Evolutionary conservation across 2,888 invertebrate genomes (phyloP), one percentile per base, ranked within the genome.

Genomic region (Agrochola lychnidis): DNA sequence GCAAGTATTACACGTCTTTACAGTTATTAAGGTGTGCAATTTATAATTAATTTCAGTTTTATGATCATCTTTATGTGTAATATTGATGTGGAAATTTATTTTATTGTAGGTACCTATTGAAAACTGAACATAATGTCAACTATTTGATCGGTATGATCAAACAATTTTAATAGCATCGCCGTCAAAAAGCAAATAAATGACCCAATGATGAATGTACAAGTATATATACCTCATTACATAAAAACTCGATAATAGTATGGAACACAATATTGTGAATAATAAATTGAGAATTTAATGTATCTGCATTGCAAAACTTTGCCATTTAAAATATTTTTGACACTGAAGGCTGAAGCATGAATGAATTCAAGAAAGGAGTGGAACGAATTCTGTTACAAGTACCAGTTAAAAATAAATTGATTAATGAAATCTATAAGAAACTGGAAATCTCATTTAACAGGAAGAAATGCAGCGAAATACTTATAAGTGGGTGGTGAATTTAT

Each of bases 111-210:
- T 25, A 30, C 2, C 1, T 30, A 14, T 76, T 76, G 53, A 53
- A 62, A 3, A 62, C 53, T 53, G 42, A 57, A 48, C 14, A 83
- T 70, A 59, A 79, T 70, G 57, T 40, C 16, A 57, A 68, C 57
- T 14, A 68, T 76, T 73, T 61, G 57, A 79, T 59, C 75, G 81
- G 78, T 63, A 66, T 57, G 51, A 79, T 71, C 75, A 75, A 73
- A 75, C 61, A 70, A 75, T 64, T 78, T 78, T 70, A 81, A 68
- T 83, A 72, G 56, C 79, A 78, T 56, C 5, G 61, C 78, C 66
- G 79, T 84, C 36, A 81, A 84, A 80, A 73, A 68, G 53, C 66
- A 81, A 81, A 84, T 84, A 84, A 84, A 78, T 48, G 48, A 53
- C 0, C 30, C 40, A 62, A 83, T 81, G 2, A 80, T 61, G 68